Base-by-base conservation (phyloP, 2,113 vertebrate genomes). In the Mirza zaza region DNA sequence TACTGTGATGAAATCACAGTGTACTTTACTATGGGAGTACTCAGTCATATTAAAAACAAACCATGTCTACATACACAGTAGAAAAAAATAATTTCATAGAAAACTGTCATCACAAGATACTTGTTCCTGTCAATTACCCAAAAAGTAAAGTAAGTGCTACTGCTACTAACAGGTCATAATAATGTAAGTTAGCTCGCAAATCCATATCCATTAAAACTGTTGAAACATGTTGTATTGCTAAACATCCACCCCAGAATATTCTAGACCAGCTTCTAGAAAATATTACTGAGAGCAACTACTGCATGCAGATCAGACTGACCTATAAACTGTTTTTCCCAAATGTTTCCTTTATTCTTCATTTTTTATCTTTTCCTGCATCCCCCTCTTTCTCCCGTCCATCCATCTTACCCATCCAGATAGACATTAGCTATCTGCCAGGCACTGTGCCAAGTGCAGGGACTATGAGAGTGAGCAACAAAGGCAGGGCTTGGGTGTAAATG, bases 91-190 rank as follows among this genome's bases (percentile, higher is more conserved):
- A 52, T 82, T 57, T 89, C 71, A 86, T 21, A 75, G 89, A 96
- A 91, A 84, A 39, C 61, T 94, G 68, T 95, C 83, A 93, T 48
- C 86, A 91, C 61, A 86, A 57, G 8, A 10, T 75, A 76, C 86
- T 80, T 94, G 76, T 96, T 89, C 11, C 63, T 85, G 76, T 68
- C 50, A 71, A 70, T 84, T 96, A 94, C 20, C 36, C 55, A 70
- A 82, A 68, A 59, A 93, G 91, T 70, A 92, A 97, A 93, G 42
- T 65, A 86, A 95, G 34, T 65, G 42, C 36, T 84, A 25, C n/a
- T 91, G 18, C 95, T 95, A 75, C 82, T 81, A 81, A 95, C 76
- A 77, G 70, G n/a, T 89, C 59, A 90, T 79, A 95, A 90, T 90
- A 81, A 81, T 59, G 36, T 55, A 90, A 91, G 76, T 77, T 92